Evolutionary conservation across 2,888 invertebrate species (phyloP).

Genomic region (Tetragnatha montana): DNA sequence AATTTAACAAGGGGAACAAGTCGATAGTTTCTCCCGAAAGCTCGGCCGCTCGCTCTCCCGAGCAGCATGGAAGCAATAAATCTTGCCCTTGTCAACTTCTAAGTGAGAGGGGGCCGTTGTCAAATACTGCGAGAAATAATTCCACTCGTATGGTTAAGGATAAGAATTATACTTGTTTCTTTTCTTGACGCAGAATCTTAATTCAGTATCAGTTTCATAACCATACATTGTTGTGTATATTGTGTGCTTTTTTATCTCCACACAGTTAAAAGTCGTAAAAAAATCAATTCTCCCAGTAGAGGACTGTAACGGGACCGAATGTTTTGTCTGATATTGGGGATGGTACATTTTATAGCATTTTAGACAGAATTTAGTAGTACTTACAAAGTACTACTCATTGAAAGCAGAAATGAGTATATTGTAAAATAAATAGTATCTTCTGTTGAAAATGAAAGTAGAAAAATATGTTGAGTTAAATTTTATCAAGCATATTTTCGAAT

Average conservation of each 20-base stretch:
- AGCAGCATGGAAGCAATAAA: slow-evolving; percentile 50
- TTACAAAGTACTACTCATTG: no score
- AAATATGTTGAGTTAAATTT: no score
- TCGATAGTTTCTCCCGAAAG: slow-evolving; percentile 65
- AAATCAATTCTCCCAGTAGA: no score
- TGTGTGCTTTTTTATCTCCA: neutral
- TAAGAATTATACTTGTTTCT: neutral
- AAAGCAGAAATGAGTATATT: no score
- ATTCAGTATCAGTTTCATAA: neutral
- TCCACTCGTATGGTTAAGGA: neutral
- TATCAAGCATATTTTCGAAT: no score
- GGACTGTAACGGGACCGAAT: no score
- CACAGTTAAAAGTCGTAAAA: no score
- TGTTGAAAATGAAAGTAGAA: no score
- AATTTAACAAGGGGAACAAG: slow-evolving; percentile 69
- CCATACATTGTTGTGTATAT: neutral
- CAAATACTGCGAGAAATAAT: neutral
- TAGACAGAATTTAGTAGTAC: no score
- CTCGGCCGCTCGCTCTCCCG: slow-evolving; percentile 42
- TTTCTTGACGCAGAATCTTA: neutral
- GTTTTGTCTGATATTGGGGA: no score
- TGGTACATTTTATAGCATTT: no score
- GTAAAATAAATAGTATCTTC: no score
- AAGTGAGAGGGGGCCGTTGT: slow-evolving; percentile 38
- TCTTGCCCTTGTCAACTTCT: slow-evolving; percentile 63